These are phyloP conservation scores for Mormoops blainvillei DNA, from an alignment of 2,113 vertebrate genomes.

Conservation along the genomic window DNA sequence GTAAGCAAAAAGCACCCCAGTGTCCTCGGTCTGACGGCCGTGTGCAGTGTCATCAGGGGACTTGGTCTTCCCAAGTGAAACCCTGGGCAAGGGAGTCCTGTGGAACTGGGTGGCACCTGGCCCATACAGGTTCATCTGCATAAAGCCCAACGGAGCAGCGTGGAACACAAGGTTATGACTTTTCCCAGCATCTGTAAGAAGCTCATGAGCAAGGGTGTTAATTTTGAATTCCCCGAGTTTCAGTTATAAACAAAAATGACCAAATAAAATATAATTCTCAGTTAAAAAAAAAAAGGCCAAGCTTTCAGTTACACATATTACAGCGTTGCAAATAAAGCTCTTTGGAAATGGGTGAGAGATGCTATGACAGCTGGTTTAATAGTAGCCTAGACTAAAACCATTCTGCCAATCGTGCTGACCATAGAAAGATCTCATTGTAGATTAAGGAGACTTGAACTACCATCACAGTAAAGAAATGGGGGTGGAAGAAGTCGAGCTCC, in stretches of 20 bases:
- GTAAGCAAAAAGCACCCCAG: not conserved
- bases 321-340: conserved; percentile 27
- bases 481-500: not conserved
- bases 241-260: not conserved
- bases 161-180: not conserved
- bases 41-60: not conserved
- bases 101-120: not conserved
- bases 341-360: conserved; percentile 35
- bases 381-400: not conserved
- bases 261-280: not conserved
- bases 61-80: not conserved
- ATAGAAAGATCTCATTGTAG: conserved; percentile 8
- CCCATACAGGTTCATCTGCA: not conserved
- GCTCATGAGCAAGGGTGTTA: not conserved
- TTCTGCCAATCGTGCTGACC: conserved; percentile 2
- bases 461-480: not conserved
- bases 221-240: not conserved
- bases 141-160: not conserved
- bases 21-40: not conserved
- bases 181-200: not conserved
- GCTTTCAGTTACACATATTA: conserved; percentile 62
- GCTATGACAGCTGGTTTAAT: not conserved
- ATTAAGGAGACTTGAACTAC: conserved; percentile 44
- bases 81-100: not conserved
- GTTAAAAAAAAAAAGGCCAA: conserved; percentile 67